Conservation (phyloP, 2,797 vertebrate species). For the Channa striata region DNA sequence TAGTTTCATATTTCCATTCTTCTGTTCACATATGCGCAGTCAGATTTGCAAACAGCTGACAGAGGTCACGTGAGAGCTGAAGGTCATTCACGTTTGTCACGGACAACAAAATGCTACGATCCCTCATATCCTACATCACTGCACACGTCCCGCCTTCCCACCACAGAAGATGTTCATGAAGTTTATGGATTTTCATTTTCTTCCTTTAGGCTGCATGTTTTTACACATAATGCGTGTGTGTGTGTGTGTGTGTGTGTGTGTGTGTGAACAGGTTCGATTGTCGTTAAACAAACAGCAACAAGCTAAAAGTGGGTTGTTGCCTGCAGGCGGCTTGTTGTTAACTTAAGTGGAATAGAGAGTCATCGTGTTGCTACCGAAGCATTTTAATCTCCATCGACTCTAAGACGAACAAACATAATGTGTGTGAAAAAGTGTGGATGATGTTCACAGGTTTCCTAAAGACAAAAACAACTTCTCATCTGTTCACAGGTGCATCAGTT, state of each 20-base stretch:
- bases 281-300: slow-evolving; percentile 28
- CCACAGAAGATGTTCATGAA: no score
- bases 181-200: no score
- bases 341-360: slow-evolving; percentile 54
- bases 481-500: neutral
- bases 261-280: neutral
- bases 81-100: no score
- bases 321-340: slow-evolving; percentile 35
- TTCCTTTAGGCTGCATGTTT: no score
- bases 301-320: slow-evolving; percentile 1
- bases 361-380: slow-evolving; percentile 24
- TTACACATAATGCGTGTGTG: no score
- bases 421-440: neutral
- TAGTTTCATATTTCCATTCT: no score
- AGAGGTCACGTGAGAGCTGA: no score
- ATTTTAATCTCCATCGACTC: slow-evolving; percentile 37
- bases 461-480: neutral
- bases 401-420: slow-evolving; percentile 24
- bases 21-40: no score
- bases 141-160: no score
- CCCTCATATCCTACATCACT: no score
- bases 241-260: slow-evolving; percentile 8
- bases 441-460: neutral
- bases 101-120: no score
- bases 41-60: no score